Evolutionary conservation across 2,797 vertebrate species (phyloP), one percentile per base, ranked within the genome.

Genomic region (Buceros bicornis): DNA sequence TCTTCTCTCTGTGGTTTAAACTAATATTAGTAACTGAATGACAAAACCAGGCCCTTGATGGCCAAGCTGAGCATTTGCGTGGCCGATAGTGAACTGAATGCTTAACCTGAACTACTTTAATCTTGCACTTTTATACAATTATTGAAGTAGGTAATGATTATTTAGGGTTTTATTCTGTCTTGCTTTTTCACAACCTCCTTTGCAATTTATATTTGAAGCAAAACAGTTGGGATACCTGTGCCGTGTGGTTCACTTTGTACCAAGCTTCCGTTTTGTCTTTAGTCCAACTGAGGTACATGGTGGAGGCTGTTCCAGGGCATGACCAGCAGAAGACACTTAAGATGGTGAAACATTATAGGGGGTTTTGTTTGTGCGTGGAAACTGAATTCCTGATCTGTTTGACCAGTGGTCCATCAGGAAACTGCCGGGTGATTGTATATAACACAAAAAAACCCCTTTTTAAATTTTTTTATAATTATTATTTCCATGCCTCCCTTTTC

Each of bases 1-100:
- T 85, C 42, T 94, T 86, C 67, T 70, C 79, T 93, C 86, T 94
- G 53, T 95, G 87, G 83, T 94, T 69, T 58, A 82, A 94, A 92
- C 93, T 83, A 95, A 91, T 80, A 73, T 77, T 94, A 87, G 78
- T 64, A 92, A 95, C 96, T 97, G 96, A 96, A 97, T 97, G 84
- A 89, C 91, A 85, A 94, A 93, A 94, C 35, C 14, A 45, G 87
- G 95, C 90, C 77, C 42, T 78, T 51, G 87, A 37, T 74, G 66
- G 89, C 90, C 92, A 33, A 93, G 76, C 72, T 83, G 40, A 69
- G 72, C 60, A 19, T 93, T 89, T 91, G 60, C 54, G 94, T 94
- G 88, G 87, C 92, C 93, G 74, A 25, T 83, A 85, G n/a, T 88
- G 60, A 92, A 56, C 73, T 79, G 90, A 94, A 91, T 69, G 67